Base-by-base conservation (phyloP, 2,113 vertebrate genomes). In the Sorex fumeus region DNA sequence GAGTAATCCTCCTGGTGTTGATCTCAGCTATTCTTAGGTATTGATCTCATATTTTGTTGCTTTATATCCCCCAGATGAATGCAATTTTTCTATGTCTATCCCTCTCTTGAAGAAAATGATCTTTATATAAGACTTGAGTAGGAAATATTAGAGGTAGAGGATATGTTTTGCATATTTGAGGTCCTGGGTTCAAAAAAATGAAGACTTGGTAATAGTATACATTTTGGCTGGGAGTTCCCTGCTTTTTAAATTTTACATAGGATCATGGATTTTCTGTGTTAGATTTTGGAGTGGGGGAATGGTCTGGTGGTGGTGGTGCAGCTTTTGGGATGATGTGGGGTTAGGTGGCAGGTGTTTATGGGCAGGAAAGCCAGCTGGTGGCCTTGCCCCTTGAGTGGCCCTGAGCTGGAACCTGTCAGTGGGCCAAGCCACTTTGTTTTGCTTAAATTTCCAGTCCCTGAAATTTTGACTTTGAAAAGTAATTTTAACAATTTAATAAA, bases 401-500 rank as follows among this genome's bases (percentile, higher is more conserved):
- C 87, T 16, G 57, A 45, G 21, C 77, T 87, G 60, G 30, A 40
- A n/a, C 88, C 72, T 90, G 25, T 84, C 90, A 16, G 75, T 62
- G 83, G 89, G 74, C 95, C 30, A 60, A 45, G 78, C 50, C 64
- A 86, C 87, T 87, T 93, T 21, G 83, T 82, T 96, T 89, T 84
- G 64, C 80, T 93, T 89, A 77, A 97, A 96, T 95, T 97, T 97
- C 72, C 93, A 96, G 95, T 84, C 94, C 4, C 0, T 97, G 96
- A 95, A 97, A 98, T 96, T 97, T 98, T 94, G 95, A 86, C 88
- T 96, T 95, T 96, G 93, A 97, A 97, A 98, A 97, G 98, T 97
- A 98, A 98, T 98, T 98, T 98, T 98, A 97, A 97, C 98, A 98
- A 98, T 98, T 98, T 97, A 98, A 98, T 98, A 98, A 98, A 96